Percentiles rank a stretch among this genome's conserved stretches.
Conservation (phyloP, 2,797 vertebrate species). For the Pseudochaenichthys georgianus region DNA sequence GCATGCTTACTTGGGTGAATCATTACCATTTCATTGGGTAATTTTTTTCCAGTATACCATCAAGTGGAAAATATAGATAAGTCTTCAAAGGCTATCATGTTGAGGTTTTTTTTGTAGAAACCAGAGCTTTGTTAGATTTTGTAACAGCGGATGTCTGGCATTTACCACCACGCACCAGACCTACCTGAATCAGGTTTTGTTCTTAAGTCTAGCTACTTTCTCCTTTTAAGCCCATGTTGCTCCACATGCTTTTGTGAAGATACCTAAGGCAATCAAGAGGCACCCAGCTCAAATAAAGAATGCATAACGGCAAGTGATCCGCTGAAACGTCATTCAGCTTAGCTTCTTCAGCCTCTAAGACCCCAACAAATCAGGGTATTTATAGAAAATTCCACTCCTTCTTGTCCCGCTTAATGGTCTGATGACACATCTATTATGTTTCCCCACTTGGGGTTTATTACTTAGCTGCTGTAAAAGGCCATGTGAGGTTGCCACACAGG, state of each 20-base stretch:
- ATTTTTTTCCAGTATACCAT: conserved; percentile 43
- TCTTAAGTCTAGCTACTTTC: not conserved
- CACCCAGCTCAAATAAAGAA: conserved; percentile 64
- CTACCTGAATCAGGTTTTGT: conserved; percentile 14
- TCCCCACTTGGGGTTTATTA: conserved; percentile 9
- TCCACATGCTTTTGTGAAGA: conserved; percentile 39
- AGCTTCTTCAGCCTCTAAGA: conserved; percentile 68
- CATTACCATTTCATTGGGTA: conserved; percentile 52
- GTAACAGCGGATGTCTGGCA: conserved; percentile 9
- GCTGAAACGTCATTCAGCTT: conserved; percentile 55
- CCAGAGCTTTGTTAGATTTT: conserved; percentile 30
- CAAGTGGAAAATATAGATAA: conserved; percentile 53
- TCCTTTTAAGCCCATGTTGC: conserved; percentile 34
- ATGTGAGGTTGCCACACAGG: conserved; percentile 9
- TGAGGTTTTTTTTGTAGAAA: conserved; percentile 31
- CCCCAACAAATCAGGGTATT: conserved; percentile 72
- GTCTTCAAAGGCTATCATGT: conserved; percentile 22
- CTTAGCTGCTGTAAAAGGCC: conserved; percentile 30
- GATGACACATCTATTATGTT: conserved; percentile 46
- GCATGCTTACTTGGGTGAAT: conserved; percentile 52
- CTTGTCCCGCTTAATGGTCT: conserved; percentile 64
- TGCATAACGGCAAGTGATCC: conserved; percentile 61
- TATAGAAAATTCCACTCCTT: conserved; percentile 74
- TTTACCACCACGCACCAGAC: conserved; percentile 2
- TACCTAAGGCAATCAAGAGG: conserved; percentile 44